Percentiles rank a stretch among this genome's conserved stretches.
Evolutionary conservation across 2,797 vertebrate genomes (phyloP).

Genomic region (Neosalanx taihuensis): DNA sequence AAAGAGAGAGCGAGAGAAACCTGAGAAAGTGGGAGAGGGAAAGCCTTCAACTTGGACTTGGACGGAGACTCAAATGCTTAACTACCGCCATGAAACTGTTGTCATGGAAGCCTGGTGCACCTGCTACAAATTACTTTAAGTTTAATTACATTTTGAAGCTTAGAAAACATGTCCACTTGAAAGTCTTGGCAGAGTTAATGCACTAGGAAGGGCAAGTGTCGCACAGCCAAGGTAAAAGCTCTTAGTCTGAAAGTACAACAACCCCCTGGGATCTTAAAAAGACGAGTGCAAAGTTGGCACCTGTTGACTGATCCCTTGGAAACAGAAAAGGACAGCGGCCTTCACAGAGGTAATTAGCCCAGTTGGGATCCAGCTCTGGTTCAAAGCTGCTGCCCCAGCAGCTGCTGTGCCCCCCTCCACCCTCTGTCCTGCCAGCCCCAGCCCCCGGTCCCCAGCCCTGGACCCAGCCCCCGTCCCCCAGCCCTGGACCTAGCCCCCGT

Average conservation of each 20-base stretch:
- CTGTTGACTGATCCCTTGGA: neutral
- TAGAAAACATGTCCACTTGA: conserved; percentile 32
- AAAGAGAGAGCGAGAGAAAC: neutral
- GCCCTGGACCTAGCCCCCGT: too few relatives aligned
- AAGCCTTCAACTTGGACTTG: neutral
- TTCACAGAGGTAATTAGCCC: neutral
- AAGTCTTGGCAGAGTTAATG: conserved; percentile 9
- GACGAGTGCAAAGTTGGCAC: too few relatives aligned
- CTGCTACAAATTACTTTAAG: conserved; percentile 9
- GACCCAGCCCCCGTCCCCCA: too few relatives aligned
- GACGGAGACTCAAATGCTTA: conserved; percentile 18
- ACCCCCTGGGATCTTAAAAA: neutral
- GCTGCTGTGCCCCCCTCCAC: neutral
- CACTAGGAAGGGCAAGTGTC: neutral
- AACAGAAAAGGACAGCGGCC: neutral
- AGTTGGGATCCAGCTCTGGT: neutral
- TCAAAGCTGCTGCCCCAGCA: too few relatives aligned
- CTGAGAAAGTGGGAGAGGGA: neutral
- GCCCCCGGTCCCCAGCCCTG: too few relatives aligned
- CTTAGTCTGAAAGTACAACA: neutral
- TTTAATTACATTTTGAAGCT: conserved; percentile 24
- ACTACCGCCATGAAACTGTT: conserved; percentile 52
- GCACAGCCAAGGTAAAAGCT: neutral
- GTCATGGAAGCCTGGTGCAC: conserved; percentile 27
- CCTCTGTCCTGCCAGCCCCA: neutral